Evolutionary conservation across 2,888 invertebrate genomes (phyloP), one percentile per base, ranked within the genome.

Genomic region (Drosophila ezoana): DNA sequence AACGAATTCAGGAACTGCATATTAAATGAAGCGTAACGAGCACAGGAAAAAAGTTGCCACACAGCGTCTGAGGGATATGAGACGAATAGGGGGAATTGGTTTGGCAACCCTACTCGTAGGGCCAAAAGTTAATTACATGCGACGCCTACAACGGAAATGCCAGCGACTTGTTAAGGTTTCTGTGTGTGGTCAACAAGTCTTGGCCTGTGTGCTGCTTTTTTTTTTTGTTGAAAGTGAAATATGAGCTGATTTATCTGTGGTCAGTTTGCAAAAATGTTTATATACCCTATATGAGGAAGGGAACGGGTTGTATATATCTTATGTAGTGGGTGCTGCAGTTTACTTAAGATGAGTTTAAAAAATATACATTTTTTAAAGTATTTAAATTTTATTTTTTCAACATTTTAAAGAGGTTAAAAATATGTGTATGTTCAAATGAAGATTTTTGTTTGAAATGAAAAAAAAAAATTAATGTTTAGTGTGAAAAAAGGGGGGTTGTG

Each of bases 111-210:
- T 43, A 35, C 64, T 79, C 64, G 51, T 33, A 82, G 82, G 88
- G 86, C 83, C 53, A 66, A 62, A 85, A 76, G 83, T 69, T 87
- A 82, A 82, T 87, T 82, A 82, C 83, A 76, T 76, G 76, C 58
- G 82, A 82, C 76, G 82, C 86, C 88, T 85, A 82, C 86, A 73
- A 57, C 70, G 87, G 73, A 84, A 76, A 67, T 76, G 75, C 32
- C 74, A 53, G 41, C 60, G 51, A 41, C 53, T 54, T 62, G 54
- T 74, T 58, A 44, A 56, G 67, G 54, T 51, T 52, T 64, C 53
- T 85, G 81, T 83, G 81, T 83, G 87, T 86, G 81, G 83, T 80
- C 81, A 60, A 38, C 51, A 79, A 48, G 38, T 58, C 61, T 58
- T 56, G 54, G 48, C 28, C 49, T 53, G 33, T 56, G 57, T n/a